Evolutionary conservation across 2,888 invertebrate species (phyloP).

Genomic region (Stratiomys singularior): DNA sequence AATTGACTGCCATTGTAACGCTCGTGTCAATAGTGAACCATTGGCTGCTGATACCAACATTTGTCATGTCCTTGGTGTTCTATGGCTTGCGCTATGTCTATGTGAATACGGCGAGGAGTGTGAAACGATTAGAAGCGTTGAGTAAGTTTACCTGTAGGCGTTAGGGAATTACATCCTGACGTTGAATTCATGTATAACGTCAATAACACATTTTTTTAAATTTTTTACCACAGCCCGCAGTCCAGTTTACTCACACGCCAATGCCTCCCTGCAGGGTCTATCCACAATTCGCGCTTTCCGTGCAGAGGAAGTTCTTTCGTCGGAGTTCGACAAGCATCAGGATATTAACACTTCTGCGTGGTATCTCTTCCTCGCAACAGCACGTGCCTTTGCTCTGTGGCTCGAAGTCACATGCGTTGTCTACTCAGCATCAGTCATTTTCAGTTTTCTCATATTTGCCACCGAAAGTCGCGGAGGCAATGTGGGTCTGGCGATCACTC

Average conservation of each 20-base stretch:
- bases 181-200: too few relatives aligned
- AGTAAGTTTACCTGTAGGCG: too few relatives aligned
- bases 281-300: slow-evolving; percentile 77
- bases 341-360: slow-evolving; percentile 76
- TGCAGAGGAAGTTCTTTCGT: slow-evolving; percentile 70
- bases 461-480: slow-evolving; percentile 62
- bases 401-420: slow-evolving; percentile 76
- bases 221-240: slow-evolving; percentile 70
- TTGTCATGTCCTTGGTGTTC: slow-evolving; percentile 75
- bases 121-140: slow-evolving; percentile 79
- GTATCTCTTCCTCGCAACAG: slow-evolving; percentile 75
- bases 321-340: slow-evolving; percentile 70
- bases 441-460: slow-evolving; percentile 36
- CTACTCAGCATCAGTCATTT: slow-evolving; percentile 72
- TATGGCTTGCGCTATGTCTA: slow-evolving; percentile 77
- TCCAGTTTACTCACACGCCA: slow-evolving; percentile 78
- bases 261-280: slow-evolving; percentile 77
- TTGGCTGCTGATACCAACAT: slow-evolving; percentile 74
- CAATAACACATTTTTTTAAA: too few relatives aligned
- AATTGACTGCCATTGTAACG: slow-evolving; percentile 77
- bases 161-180: too few relatives aligned
- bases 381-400: slow-evolving; percentile 79
- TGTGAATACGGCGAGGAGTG: slow-evolving; percentile 77
- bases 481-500: slow-evolving; percentile 74
- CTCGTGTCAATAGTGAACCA: slow-evolving; percentile 78